Percentiles rank a stretch among this genome's conserved stretches.
Evolutionary conservation across 2,888 invertebrate species (phyloP).

Genomic region (Philereme vetulata): DNA sequence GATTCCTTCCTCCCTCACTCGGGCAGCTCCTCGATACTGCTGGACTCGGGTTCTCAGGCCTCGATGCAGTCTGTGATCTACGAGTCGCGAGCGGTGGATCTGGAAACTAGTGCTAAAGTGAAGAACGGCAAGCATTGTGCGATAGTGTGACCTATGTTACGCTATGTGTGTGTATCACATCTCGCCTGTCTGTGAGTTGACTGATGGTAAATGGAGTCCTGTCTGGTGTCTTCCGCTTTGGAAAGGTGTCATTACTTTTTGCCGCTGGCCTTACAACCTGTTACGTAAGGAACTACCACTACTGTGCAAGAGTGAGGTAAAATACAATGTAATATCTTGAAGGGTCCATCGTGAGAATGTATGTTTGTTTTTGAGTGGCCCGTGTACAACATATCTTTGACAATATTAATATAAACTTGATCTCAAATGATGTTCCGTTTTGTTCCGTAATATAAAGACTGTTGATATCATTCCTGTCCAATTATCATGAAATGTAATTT

Average conservation of each 20-base stretch:
- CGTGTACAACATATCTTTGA: conserved; percentile 2
- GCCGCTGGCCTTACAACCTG: too few relatives aligned
- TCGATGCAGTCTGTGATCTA: conserved; percentile 43
- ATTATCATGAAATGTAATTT: not conserved
- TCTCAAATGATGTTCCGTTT: conserved; percentile 26
- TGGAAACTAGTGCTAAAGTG: conserved; percentile 1
- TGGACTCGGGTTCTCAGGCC: conserved; percentile 22
- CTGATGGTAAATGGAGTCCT: too few relatives aligned
- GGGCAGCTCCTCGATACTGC: conserved; percentile 2
- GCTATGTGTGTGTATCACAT: not conserved
- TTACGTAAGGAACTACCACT: too few relatives aligned
- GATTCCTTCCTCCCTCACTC: conserved; percentile 18
- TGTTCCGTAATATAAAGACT: conserved; percentile 25
- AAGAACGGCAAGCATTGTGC: conserved; percentile 10
- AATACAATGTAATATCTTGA: too few relatives aligned
- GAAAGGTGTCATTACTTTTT: too few relatives aligned
- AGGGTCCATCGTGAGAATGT: too few relatives aligned
- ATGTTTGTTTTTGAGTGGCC: not conserved
- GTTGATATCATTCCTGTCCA: conserved; percentile 27
- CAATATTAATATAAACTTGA: conserved; percentile 12
- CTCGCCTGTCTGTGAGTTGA: too few relatives aligned
- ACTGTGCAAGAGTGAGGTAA: too few relatives aligned
- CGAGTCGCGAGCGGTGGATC: conserved; percentile 35
- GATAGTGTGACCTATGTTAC: not conserved
- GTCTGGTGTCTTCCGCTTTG: too few relatives aligned